A percentile compares a stretch with the other conserved stretches of the same genome.
Evolutionary conservation across 2,113 vertebrate species (phyloP).

Genomic region (Rallus limicola): DNA sequence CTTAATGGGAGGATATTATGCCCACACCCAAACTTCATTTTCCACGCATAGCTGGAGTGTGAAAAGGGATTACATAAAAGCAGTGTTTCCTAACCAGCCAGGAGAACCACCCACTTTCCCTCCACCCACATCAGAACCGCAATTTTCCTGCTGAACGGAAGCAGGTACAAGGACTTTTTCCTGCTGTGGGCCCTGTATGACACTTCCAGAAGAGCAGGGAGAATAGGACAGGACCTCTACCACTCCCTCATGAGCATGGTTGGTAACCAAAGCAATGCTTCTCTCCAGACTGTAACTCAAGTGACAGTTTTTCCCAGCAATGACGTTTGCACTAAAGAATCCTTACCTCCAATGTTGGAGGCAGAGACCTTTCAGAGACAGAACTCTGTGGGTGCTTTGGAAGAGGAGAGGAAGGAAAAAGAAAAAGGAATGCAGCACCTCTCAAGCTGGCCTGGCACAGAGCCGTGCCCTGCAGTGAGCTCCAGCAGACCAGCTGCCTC

Average conservation of each 20-base stretch:
- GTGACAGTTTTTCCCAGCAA: neutral
- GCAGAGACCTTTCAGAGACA: neutral
- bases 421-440: neutral
- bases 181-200: neutral
- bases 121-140: neutral
- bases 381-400: neutral
- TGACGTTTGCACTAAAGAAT: neutral
- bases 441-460: neutral
- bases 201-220: neutral
- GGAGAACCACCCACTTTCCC: constrained; percentile 32
- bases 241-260: neutral
- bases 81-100: constrained; percentile 18
- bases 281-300: neutral
- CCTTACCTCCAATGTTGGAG: neutral
- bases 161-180: neutral
- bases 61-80: constrained; percentile 20
- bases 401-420: neutral
- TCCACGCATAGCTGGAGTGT: neutral
- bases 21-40: constrained; percentile 51
- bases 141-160: neutral
- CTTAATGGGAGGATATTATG: constrained; percentile 13
- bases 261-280: neutral
- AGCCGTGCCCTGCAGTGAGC: neutral
- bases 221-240: neutral
- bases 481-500: fast-evolving